These are phyloP conservation scores for Aphaenogaster floridana DNA, from an alignment of 1,140 invertebrate genomes.

Conservation along the genomic window DNA sequence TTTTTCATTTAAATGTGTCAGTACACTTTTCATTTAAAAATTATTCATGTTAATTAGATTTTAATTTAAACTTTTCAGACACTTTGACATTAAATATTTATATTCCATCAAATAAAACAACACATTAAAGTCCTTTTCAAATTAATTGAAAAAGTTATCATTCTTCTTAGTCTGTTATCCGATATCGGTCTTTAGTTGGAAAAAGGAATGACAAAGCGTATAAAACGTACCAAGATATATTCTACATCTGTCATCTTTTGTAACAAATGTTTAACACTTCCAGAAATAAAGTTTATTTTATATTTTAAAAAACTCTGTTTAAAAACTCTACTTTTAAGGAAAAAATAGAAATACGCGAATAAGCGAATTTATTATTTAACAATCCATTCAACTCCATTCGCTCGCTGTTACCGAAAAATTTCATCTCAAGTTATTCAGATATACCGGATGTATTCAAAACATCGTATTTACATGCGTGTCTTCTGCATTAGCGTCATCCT, in stretches of 20 bases:
- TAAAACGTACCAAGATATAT: background rate
- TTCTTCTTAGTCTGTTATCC: background rate
- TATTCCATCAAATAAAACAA: slow-evolving; percentile 10
- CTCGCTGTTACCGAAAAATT: background rate
- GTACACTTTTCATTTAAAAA: background rate
- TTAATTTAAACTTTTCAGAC: slow-evolving; percentile 6
- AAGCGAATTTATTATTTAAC: background rate
- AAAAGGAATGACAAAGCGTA: background rate
- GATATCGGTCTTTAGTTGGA: background rate
- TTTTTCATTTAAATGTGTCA: background rate
- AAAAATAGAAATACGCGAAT: background rate
- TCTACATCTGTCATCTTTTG: background rate
- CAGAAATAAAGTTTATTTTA: background rate
- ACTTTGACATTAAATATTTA: slow-evolving; percentile 3
- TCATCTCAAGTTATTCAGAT: slow-evolving; percentile 20
- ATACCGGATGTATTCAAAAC: slow-evolving; percentile 48
- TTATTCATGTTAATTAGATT: background rate
- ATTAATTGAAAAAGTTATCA: background rate
- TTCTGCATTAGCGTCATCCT: slow-evolving; percentile 2
- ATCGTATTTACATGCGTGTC: slow-evolving; percentile 57
- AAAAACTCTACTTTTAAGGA: background rate
- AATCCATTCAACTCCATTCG: slow-evolving; percentile 10
- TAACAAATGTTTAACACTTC: background rate
- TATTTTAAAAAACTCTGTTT: background rate
- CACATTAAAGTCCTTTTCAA: background rate